These are phyloP conservation scores for Zaprionus tsacasi DNA, from an alignment of 1,140 invertebrate genomes.

Conservation along the genomic window DNA sequence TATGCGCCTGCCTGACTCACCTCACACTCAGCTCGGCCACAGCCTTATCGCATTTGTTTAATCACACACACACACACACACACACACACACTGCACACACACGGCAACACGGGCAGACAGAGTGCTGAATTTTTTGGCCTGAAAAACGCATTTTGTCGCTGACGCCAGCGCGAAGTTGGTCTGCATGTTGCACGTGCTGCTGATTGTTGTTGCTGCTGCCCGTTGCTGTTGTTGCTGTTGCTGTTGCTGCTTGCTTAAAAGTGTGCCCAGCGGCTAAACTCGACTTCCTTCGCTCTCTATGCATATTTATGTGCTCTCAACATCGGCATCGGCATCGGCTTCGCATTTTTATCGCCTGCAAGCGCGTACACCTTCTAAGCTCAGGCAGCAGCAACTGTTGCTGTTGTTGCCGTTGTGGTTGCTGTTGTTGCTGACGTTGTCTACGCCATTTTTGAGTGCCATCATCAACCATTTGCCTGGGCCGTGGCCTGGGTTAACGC, in stretches of 20 bases:
- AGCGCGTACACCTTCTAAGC: constrained; percentile 58
- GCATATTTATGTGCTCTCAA: constrained; percentile 72
- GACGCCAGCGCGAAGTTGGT: constrained; percentile 61
- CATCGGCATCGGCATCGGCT: constrained; percentile 8
- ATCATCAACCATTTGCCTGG: constrained; percentile 70
- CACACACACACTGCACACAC: constrained; percentile 18
- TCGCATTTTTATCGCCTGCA: constrained; percentile 54
- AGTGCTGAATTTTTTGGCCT: constrained; percentile 29
- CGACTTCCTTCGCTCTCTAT: constrained; percentile 74
- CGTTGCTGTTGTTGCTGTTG: constrained; percentile 41
- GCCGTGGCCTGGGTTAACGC: constrained; percentile 56
- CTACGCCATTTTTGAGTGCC: constrained; percentile 81
- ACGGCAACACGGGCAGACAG: neutral
- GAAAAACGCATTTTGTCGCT: constrained; percentile 73
- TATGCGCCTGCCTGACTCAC: constrained; percentile 72
- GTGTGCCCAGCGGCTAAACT: constrained; percentile 75
- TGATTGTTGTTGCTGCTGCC: constrained; percentile 39
- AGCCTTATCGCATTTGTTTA: constrained; percentile 80
- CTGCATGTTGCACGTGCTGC: constrained; percentile 67
- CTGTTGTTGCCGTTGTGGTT: constrained; percentile 6
- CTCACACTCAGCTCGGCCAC: constrained; percentile 69
- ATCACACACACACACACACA: constrained; percentile 62
- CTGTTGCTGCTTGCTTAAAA: constrained; percentile 49
- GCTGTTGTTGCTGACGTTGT: constrained; percentile 44
- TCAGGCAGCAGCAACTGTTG: constrained; percentile 12